A percentile compares a stretch with the other conserved stretches of the same genome.
Evolutionary conservation across 2,888 invertebrate genomes (phyloP).

Genomic region (Baccha elongata): DNA sequence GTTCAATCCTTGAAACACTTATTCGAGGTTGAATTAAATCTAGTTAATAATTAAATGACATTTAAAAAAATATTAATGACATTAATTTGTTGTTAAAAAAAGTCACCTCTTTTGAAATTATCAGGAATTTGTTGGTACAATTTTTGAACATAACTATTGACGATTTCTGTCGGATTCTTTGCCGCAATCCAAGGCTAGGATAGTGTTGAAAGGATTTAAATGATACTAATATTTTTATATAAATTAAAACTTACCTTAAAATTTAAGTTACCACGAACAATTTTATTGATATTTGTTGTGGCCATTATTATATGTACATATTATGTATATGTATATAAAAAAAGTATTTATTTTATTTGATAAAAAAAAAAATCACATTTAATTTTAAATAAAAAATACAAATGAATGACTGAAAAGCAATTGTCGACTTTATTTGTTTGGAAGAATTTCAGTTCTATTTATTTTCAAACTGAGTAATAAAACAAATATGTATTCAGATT

Average conservation of each 20-base stretch:
- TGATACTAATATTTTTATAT: too few relatives aligned
- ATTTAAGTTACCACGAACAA: constrained; percentile 75
- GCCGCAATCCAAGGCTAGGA: constrained; percentile 76
- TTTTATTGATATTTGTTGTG: constrained; percentile 75
- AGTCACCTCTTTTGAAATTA: constrained; percentile 74
- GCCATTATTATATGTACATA: too few relatives aligned
- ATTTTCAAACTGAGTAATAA: too few relatives aligned
- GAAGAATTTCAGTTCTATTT: too few relatives aligned
- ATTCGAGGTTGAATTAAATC: constrained; percentile 1
- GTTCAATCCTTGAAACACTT: neutral
- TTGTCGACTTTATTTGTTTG: neutral
- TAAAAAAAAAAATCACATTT: neutral
- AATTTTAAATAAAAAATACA: neutral
- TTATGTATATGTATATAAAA: too few relatives aligned
- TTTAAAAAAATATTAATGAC: too few relatives aligned
- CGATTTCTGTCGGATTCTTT: constrained; percentile 75
- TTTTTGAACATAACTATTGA: constrained; percentile 75
- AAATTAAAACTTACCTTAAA: constrained; percentile 72
- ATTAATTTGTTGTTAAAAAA: too few relatives aligned
- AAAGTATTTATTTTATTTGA: neutral
- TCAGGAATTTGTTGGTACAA: constrained; percentile 75
- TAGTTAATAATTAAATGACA: neutral
- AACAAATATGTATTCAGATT: too few relatives aligned
- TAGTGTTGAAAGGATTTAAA: neutral
- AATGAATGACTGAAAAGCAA: neutral